A percentile compares a stretch with the other conserved stretches of the same genome.
These are phyloP conservation scores for Trachelus stipa DNA, from an alignment of 2,888 invertebrate species.

Conservation along the genomic window DNA sequence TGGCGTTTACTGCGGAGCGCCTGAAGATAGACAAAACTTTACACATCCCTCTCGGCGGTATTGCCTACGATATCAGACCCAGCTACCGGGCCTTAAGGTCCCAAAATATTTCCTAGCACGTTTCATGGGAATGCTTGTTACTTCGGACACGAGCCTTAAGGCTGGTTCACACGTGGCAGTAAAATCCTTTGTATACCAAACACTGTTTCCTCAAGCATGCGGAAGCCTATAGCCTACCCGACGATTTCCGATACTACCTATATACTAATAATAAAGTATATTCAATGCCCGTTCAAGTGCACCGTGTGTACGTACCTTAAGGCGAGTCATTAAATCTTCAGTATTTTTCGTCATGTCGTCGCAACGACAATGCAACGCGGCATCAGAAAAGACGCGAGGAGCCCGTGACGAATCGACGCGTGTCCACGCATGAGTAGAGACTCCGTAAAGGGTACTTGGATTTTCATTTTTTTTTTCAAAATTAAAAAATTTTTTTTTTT, in stretches of 20 bases:
- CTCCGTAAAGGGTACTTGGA: background rate
- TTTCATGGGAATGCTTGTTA: background rate
- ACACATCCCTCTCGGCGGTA: background rate
- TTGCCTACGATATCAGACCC: background rate
- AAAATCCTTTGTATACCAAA: background rate
- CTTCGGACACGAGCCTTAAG: background rate
- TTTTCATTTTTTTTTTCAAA: conserved; percentile 3
- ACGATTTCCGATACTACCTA: background rate
- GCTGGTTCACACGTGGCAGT: background rate
- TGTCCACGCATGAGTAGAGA: background rate
- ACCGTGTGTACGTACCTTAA: background rate
- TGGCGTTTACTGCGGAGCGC: background rate
- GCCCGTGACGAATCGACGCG: background rate
- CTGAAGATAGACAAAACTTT: background rate
- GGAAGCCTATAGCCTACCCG: background rate
- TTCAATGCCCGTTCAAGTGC: background rate
- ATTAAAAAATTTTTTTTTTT: background rate
- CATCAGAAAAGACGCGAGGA: background rate
- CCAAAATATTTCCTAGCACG: background rate
- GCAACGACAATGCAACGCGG: background rate
- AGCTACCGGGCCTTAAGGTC: background rate
- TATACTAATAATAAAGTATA: background rate
- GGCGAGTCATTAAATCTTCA: background rate
- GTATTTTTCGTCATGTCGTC: background rate
- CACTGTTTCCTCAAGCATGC: background rate